These are phyloP conservation scores for Sitodiplosis mosellana DNA, from an alignment of 1,140 invertebrate genomes.

Conservation along the genomic window DNA sequence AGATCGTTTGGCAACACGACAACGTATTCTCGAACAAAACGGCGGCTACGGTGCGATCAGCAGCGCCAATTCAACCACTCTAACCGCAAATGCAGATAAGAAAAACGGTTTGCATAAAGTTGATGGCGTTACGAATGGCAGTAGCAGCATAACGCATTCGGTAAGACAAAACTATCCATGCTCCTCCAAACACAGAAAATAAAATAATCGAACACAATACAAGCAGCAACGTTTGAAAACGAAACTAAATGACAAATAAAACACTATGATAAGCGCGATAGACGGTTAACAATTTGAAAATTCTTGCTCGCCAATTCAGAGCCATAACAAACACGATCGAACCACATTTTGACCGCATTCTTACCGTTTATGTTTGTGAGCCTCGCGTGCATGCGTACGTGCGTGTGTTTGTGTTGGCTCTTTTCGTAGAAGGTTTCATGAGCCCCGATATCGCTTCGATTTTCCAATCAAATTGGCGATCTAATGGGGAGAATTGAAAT, in stretches of 20 bases:
- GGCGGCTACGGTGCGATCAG: conserved; percentile 6
- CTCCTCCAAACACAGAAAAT: background rate
- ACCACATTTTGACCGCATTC: background rate
- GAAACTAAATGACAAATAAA: too few relatives aligned
- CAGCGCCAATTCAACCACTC: conserved; percentile 1
- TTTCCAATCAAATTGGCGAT: too few relatives aligned
- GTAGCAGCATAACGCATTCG: background rate
- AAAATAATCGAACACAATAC: background rate
- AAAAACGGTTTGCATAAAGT: background rate
- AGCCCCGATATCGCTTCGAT: too few relatives aligned
- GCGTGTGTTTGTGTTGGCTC: too few relatives aligned
- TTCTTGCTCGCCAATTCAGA: too few relatives aligned
- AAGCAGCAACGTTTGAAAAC: background rate
- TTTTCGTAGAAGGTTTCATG: too few relatives aligned
- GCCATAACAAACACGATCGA: too few relatives aligned
- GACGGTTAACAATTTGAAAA: too few relatives aligned
- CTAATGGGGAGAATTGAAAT: too few relatives aligned
- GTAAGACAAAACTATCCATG: conserved; percentile 2
- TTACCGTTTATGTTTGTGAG: background rate
- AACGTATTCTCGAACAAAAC: conserved; percentile 44
- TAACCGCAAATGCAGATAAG: background rate
- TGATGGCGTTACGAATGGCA: background rate
- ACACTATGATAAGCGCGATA: too few relatives aligned
- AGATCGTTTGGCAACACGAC: conserved; percentile 46
- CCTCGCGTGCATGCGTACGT: too few relatives aligned